These are phyloP conservation scores for Polypedilum pembai DNA, from an alignment of 1,140 invertebrate species.

Conservation along the genomic window DNA sequence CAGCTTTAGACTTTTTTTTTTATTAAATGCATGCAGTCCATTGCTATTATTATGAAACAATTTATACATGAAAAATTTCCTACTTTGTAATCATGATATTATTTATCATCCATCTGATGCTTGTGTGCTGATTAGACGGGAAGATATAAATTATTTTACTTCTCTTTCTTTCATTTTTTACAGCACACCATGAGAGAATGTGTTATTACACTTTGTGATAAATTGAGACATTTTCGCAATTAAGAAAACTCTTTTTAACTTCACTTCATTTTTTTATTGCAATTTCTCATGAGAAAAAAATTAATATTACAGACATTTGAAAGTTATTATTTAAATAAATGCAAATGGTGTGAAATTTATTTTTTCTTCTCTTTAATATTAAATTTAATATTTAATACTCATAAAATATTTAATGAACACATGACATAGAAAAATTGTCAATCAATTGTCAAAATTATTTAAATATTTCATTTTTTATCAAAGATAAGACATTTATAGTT, in stretches of 20 bases:
- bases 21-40: too few relatives aligned
- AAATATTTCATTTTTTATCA: too few relatives aligned
- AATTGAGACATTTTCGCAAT: slow-evolving; percentile 18
- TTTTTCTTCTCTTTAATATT: too few relatives aligned
- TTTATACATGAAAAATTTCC: not conserved
- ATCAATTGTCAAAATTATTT: too few relatives aligned
- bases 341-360: too few relatives aligned
- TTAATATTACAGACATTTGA: not conserved
- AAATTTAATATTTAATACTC: too few relatives aligned
- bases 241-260: not conserved
- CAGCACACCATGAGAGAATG: not conserved
- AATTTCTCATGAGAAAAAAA: not conserved
- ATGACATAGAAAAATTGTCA: too few relatives aligned
- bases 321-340: not conserved
- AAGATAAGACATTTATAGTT: too few relatives aligned
- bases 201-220: slow-evolving; percentile 14
- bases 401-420: too few relatives aligned
- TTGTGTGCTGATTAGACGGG: slow-evolving; percentile 10
- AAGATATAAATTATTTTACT: slow-evolving; percentile 1
- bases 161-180: not conserved
- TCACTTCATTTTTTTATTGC: not conserved
- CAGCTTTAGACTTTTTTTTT: too few relatives aligned
- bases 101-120: slow-evolving; percentile 17
- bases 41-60: too few relatives aligned
- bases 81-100: slow-evolving; percentile 14